These are phyloP conservation scores for Cryptocheilus praepositus DNA, from an alignment of 2,888 invertebrate genomes.

Conservation along the genomic window DNA sequence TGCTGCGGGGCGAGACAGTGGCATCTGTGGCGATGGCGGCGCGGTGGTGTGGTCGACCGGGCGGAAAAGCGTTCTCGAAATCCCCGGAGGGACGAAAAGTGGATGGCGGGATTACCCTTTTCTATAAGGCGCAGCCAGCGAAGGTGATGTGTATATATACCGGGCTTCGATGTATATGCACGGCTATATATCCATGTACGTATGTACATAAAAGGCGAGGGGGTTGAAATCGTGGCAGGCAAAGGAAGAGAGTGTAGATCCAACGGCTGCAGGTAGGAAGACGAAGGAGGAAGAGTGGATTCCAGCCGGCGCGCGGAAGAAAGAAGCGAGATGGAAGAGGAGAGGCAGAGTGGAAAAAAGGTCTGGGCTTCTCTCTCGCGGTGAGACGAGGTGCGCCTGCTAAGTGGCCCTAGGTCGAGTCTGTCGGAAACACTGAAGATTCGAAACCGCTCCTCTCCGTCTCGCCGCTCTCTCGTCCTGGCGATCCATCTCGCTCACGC, in stretches of 20 bases:
- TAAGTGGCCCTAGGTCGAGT: constrained; percentile 63
- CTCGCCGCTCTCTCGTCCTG: constrained; percentile 20
- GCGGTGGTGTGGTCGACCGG: constrained; percentile 60
- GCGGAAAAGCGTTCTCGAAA: constrained; percentile 70
- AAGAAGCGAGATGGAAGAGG: constrained; percentile 24
- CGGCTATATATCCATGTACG: not conserved
- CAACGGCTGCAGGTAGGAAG: constrained; percentile 5
- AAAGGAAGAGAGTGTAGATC: constrained; percentile 4
- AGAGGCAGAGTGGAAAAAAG: constrained; percentile 43
- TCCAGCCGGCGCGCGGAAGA: not conserved
- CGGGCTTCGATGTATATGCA: constrained; percentile 12
- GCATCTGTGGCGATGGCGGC: constrained; percentile 35
- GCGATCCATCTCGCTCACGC: constrained; percentile 10
- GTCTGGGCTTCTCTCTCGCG: constrained; percentile 24
- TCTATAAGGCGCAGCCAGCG: constrained; percentile 57
- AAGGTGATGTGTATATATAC: constrained; percentile 21
- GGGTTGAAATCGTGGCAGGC: not conserved
- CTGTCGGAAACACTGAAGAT: constrained; percentile 52
- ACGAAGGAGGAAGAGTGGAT: not conserved
- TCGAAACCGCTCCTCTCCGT: constrained; percentile 32
- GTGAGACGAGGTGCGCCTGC: constrained; percentile 55
- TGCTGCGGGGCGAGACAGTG: constrained; percentile 31
- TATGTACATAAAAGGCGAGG: constrained; percentile 14
- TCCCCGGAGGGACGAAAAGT: constrained; percentile 67
- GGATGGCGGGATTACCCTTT: constrained; percentile 69